Conservation (phyloP, 2,113 vertebrate species). For the Platichthys stellatus region DNA sequence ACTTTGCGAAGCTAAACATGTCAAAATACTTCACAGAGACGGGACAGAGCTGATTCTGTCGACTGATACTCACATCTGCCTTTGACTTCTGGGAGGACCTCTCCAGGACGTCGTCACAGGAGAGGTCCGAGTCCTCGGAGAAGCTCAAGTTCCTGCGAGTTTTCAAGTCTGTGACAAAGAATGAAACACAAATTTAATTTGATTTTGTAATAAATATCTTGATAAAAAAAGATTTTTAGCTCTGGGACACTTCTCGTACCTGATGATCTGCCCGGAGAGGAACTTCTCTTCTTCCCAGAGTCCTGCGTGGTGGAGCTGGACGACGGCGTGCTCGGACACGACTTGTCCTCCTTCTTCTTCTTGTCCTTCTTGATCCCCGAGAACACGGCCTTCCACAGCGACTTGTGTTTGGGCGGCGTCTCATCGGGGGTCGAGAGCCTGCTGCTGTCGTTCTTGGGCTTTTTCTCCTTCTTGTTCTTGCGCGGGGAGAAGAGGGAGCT, state of each 20-base stretch:
- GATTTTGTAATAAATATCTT: background rate
- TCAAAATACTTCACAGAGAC: background rate
- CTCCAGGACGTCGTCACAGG: slow-evolving; percentile 94
- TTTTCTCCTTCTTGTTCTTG: slow-evolving; percentile 97
- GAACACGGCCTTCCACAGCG: slow-evolving; percentile 96
- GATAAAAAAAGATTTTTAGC: background rate
- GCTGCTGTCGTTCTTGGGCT: slow-evolving; percentile 88
- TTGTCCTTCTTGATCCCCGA: slow-evolving; percentile 98
- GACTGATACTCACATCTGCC: slow-evolving; percentile 86
- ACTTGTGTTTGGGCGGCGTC: slow-evolving; percentile 88
- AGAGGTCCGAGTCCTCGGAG: slow-evolving; percentile 97
- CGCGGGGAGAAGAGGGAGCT: slow-evolving; percentile 95
- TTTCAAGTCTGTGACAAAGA: slow-evolving; percentile 84
- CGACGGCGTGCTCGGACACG: slow-evolving; percentile 91
- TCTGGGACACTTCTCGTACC: slow-evolving; percentile 70
- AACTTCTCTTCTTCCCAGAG: slow-evolving; percentile 85
- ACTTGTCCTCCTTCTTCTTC: slow-evolving; percentile 94
- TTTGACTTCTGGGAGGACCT: slow-evolving; percentile 94
- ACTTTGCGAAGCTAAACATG: background rate
- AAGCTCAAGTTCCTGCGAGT: slow-evolving; percentile 91
- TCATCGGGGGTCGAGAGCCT: slow-evolving; percentile 83
- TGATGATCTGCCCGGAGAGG: slow-evolving; percentile 82
- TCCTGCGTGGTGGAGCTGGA: slow-evolving; percentile 91
- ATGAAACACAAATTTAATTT: background rate
- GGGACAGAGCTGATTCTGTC: background rate